Base-by-base conservation (phyloP, 2,888 invertebrate genomes). In the Parnassius smintheus region DNA sequence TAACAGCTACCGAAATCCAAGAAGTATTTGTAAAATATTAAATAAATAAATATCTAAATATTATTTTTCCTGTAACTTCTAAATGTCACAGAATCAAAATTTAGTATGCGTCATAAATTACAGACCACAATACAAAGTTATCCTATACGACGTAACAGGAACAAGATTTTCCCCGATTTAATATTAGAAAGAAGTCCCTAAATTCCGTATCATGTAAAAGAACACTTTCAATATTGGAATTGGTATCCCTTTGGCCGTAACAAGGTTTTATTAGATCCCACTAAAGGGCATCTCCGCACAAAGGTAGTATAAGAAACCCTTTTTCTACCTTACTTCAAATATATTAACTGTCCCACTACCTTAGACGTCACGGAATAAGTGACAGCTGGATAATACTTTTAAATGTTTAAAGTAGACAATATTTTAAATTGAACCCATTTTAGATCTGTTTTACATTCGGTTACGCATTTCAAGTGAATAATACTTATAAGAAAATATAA, bases 181-280 rank as follows among this genome's bases (percentile, higher is more conserved):
- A 91, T 91, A 90, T 90, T 81, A 85, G 78, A 86, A 82, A 84
- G 87, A 86, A 88, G 85, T 87, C 88, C 86, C 85, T 88, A 89
- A 91, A 91, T 88, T 90, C 90, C 88, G 83, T 91, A 91, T 91
- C 90, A 91, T 91, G 91, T 89, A 89, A 89, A 87, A 86, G 91
- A 88, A 90, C 89, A 91, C 90, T 89, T 90, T 88, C 91, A 90
- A 91, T 91, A 91, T 91, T 87, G 88, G 85, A 86, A 88, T 85
- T 89, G 91, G 91, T 91, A 89, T 90, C 90, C 91, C 91, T 91
- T 89, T 91, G 89, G 85, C 89, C 87, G 90, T 91, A 91, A 91
- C 91, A 91, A 89, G 91, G 90, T 91, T 91, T 91, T 91, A 91
- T 91, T 91, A 91, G 90, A 91, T 90, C 88, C 88, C 90, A 91